Conservation (phyloP, 2,888 invertebrate genomes). For the Microplitis manilae region DNA sequence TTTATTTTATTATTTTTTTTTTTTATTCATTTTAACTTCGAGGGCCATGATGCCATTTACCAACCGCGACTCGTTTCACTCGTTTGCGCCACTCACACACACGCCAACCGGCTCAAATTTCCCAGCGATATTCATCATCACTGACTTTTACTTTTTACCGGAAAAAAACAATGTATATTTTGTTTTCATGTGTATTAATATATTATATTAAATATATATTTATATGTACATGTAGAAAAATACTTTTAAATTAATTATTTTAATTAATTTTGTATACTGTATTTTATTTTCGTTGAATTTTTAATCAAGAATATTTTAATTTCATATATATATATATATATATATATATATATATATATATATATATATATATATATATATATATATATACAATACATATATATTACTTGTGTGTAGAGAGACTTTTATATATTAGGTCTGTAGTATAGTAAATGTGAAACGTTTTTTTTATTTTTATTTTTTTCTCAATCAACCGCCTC, state of each 20-base stretch:
- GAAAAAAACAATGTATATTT: constrained; percentile 12
- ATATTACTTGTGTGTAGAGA: neutral
- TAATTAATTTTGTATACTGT: neutral
- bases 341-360: neutral
- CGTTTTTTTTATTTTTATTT: constrained; percentile 1
- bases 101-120: constrained; percentile 20
- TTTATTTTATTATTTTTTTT: constrained; percentile 21
- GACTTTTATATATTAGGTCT: neutral
- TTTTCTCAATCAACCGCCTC: constrained; percentile 29
- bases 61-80: constrained; percentile 18
- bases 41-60: constrained; percentile 26
- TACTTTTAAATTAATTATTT: neutral
- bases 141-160: neutral
- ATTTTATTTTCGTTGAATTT: neutral
- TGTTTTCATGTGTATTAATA: neutral
- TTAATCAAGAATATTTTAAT: neutral
- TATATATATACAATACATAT: neutral
- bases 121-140: constrained; percentile 24
- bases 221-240: too few relatives aligned
- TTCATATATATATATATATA: neutral
- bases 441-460: neutral
- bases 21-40: constrained; percentile 18
- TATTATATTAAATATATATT: neutral
- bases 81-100: neutral
- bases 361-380: neutral